These are phyloP conservation scores for Pasiphila rectangulata DNA, from an alignment of 2,888 invertebrate genomes.

Conservation along the genomic window DNA sequence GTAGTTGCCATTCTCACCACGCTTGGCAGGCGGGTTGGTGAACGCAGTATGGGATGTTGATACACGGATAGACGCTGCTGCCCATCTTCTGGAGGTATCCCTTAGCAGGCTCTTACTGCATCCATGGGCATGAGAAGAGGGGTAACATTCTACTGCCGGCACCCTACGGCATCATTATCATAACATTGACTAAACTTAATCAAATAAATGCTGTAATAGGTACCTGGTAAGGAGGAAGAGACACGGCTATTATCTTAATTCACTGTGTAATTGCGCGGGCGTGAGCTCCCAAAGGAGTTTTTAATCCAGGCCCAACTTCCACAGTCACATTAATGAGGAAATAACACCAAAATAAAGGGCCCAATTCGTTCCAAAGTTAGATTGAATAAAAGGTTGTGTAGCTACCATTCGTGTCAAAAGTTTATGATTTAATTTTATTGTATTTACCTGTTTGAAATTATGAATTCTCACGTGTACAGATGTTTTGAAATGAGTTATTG, in stretches of 20 bases:
- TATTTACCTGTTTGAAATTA: conserved; percentile 37
- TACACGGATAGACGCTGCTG: too few relatives aligned
- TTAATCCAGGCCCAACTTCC: conserved; percentile 67
- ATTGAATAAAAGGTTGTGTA: conserved; percentile 74
- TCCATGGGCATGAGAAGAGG: too few relatives aligned
- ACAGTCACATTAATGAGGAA: conserved; percentile 72
- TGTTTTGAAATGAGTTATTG: conserved; percentile 17
- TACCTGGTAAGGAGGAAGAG: not conserved
- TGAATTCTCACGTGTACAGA: conserved; percentile 16
- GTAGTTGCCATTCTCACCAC: too few relatives aligned
- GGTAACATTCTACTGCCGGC: too few relatives aligned
- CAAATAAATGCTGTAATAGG: too few relatives aligned
- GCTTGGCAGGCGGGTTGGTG: too few relatives aligned
- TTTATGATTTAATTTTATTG: conserved; percentile 68
- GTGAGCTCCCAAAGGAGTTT: conserved; percentile 66
- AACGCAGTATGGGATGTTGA: too few relatives aligned
- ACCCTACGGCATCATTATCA: too few relatives aligned
- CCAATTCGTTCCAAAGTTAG: conserved; percentile 68
- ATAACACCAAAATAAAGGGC: conserved; percentile 69
- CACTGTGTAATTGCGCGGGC: conserved; percentile 55
- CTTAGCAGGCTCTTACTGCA: too few relatives aligned
- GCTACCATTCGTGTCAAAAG: conserved; percentile 56
- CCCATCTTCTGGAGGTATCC: too few relatives aligned
- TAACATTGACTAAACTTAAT: too few relatives aligned
- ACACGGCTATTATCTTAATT: not conserved